Evolutionary conservation across 1,140 invertebrate genomes (phyloP), one percentile per base, ranked within the genome.

Genomic region (Drosophila sturtevanti): DNA sequence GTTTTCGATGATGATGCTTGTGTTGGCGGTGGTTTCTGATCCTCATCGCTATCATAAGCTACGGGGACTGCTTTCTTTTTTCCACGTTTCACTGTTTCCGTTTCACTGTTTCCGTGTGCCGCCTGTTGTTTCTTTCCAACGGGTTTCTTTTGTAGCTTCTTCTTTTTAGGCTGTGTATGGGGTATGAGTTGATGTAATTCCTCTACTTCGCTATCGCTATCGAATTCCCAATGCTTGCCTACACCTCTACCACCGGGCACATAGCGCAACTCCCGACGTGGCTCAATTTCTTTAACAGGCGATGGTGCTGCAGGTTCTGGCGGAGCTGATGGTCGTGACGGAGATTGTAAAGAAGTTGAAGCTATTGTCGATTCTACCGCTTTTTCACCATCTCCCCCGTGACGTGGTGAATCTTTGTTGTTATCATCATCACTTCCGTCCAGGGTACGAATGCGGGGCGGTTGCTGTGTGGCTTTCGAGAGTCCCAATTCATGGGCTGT

Each of bases 181-280:
- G 81, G 18, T 1, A 73, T 72, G 58, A 89, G 37, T n/a, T 79
- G 37, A n/a, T 90, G 90, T 56, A 90, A 52, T 16, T 90, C 90
- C 69, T 92, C 92, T 21, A 69, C 82, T 60, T 91, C 93, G 85
- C 91, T 93, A 59, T 93, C 92, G 63, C 92, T 92, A 72, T 93
- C 92, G 63, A 96, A 96, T 73, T 97, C 96, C 95, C 96, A 97
- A 87, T 97, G 96, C 90, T 96, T 96, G 12, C 95, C 95, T 11
- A 95, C 93, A n/a, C 95, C 96, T 52, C 96, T 93, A 1, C 96
- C 93, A 6, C 96, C 96, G 0, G 96, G 95, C 14, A 95, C 95
- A 51, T 95, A 94, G 7, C 96, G 93, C 59, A 97, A 84, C 52
- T 94, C 95, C 64, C 96, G 90, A 0, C 92, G 79, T 21, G 86